Percentiles rank a stretch among this genome's conserved stretches.
phyloP scores from a whole-genome alignment of 2,888 invertebrate genomes.

The Drosophila falleni region DNA sequence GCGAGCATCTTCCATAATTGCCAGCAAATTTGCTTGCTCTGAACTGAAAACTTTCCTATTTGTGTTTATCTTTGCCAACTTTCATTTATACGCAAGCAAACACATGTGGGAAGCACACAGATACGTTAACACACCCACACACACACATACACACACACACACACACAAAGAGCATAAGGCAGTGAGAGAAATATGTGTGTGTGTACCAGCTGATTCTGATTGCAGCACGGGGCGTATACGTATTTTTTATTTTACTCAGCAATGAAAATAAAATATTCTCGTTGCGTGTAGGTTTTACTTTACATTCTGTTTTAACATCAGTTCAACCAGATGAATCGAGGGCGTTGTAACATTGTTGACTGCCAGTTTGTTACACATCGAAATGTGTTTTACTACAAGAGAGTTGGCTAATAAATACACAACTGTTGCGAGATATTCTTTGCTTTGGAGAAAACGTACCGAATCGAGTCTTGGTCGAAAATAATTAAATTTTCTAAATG shows the following conservation, averaged over 20 bases:
- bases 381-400: constrained; percentile 18
- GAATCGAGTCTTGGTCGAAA: too few species aligned
- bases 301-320: constrained; percentile 16
- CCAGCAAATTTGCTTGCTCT: constrained; percentile 15
- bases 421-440: neutral
- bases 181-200: constrained; percentile 13
- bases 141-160: neutral
- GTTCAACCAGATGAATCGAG: constrained; percentile 1
- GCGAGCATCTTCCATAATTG: constrained; percentile 18
- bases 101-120: constrained; percentile 31
- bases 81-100: constrained; percentile 28
- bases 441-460: too few species aligned
- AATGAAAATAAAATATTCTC: constrained; percentile 46
- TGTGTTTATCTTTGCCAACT: constrained; percentile 70
- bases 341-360: constrained; percentile 37
- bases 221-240: constrained; percentile 69
- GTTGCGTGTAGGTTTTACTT: constrained; percentile 35
- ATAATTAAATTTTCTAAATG: too few species aligned
- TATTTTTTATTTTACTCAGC: constrained; percentile 41
- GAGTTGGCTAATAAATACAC: neutral
- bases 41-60: constrained; percentile 55
- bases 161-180: too few species aligned
- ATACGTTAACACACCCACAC: neutral
- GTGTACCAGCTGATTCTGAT: constrained; percentile 33
- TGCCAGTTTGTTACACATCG: constrained; percentile 26